Conservation (phyloP, 2,797 vertebrate species). For the Karalla daura region DNA sequence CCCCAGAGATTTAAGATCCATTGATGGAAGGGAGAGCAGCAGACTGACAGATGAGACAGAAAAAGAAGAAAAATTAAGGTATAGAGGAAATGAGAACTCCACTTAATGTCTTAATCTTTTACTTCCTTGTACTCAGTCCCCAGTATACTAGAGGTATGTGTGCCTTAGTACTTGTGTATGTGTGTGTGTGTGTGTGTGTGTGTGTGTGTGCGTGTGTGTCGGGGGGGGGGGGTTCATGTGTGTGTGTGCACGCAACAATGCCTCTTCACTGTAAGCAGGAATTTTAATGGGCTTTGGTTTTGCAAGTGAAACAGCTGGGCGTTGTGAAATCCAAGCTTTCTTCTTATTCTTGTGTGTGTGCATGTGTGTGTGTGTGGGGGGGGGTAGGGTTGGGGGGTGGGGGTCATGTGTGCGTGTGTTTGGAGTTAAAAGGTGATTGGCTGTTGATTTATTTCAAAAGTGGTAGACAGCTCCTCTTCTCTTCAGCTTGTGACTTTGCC, state of each 20-base stretch:
- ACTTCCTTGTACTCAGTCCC: slow-evolving; percentile 25
- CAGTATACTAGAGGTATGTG: slow-evolving; percentile 7
- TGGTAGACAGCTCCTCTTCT: slow-evolving; percentile 16
- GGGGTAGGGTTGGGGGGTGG: not conserved
- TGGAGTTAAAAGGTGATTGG: slow-evolving; percentile 17
- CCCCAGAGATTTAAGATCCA: slow-evolving; percentile 31
- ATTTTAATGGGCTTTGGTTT: slow-evolving; percentile 60
- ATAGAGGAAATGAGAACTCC: slow-evolving; percentile 19
- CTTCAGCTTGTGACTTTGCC: not conserved
- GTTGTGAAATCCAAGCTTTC: slow-evolving; percentile 63
- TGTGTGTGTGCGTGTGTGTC: slow-evolving; percentile 8
- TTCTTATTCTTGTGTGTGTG: slow-evolving; percentile 10
- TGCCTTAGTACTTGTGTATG: slow-evolving; percentile 12
- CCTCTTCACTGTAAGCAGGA: slow-evolving; percentile 41
- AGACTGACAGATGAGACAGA: slow-evolving; percentile 30
- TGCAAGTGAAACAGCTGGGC: slow-evolving; percentile 58
- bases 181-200: slow-evolving; percentile 18
- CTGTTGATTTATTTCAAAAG: slow-evolving; percentile 31
- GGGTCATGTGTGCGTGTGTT: not conserved
- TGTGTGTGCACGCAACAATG: slow-evolving; percentile 2
- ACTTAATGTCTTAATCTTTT: slow-evolving; percentile 22
- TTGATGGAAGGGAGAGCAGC: slow-evolving; percentile 12
- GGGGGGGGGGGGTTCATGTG: slow-evolving; percentile 13
- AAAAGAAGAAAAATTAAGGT: slow-evolving; percentile 17
- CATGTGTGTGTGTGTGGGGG: not conserved